Base-by-base conservation (phyloP, 1,140 invertebrate species). In the Aphelinus certus region DNA sequence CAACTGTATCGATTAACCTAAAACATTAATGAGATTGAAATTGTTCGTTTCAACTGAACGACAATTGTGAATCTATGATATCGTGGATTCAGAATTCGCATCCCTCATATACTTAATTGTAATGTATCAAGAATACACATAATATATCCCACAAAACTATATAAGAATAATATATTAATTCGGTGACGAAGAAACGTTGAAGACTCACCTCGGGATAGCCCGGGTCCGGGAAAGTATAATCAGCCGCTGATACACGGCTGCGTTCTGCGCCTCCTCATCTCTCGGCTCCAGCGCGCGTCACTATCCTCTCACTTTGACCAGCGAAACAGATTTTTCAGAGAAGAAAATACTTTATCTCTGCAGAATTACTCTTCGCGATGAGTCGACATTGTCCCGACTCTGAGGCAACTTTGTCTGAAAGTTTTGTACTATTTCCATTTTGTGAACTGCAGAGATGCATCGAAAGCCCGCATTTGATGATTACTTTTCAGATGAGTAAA, bases 131-230 rank as follows among this genome's bases (percentile, higher is more conserved):
- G 26, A 26, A 26, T 26, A 26, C 26, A 26, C 0, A 26, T 26
- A 26, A 26, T 26, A 26, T 26, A 26, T 26, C 26, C 26, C 26
- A 26, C 26, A 26, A 26, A 26, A 26, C 26, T 26, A 26, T 26
- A 26, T 26, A 26, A 26, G 26, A 26, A 26, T 26, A 26, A 26
- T 26, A 26, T 26, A 26, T 26, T 26, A 26, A 26, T 26, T 26
- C 26, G 26, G 26, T 9, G 42, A 42, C 42, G 64, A 60, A 53
- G 66, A 73, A 26, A 26, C 26, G 26, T 26, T 26, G 26, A 26
- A 26, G 26, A 26, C 73, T 68, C 9, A 65, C 76, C 69, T 72
- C 68, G 71, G 65, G 75, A 74, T 71, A 64, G 51, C 60, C 68
- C 60, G 60, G 56, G 53, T 65, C 46, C 66, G 5, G n/a, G 55